Evolutionary conservation across 2,888 invertebrate species (phyloP).

Genomic region (Amphipoea lucens): DNA sequence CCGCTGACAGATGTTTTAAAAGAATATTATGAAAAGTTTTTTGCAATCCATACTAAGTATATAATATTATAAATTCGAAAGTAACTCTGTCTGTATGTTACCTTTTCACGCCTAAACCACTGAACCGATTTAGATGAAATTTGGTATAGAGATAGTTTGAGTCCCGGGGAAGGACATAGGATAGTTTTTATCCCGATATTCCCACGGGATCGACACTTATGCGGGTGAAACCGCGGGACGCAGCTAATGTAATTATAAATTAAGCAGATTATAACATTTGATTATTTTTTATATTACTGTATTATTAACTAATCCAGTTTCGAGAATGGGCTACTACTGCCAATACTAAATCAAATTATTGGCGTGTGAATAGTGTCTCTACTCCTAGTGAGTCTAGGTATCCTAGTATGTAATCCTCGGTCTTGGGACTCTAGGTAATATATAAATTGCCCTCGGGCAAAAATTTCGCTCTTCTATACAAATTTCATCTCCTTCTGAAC

Average conservation of each 20-base stretch:
- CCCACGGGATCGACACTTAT: too few relatives aligned
- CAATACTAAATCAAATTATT: background rate
- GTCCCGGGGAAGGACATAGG: too few relatives aligned
- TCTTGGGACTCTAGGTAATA: background rate
- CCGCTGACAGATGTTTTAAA: conserved; percentile 10
- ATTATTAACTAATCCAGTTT: background rate
- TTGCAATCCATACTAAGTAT: background rate
- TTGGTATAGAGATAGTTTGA: too few relatives aligned
- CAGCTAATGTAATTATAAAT: background rate
- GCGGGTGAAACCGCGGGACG: too few relatives aligned
- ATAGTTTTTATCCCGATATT: too few relatives aligned
- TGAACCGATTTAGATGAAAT: too few relatives aligned
- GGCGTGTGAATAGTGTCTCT: background rate
- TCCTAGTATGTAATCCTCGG: background rate
- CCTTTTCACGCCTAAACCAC: too few relatives aligned
- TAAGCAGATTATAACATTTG: background rate
- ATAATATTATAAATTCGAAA: too few relatives aligned
- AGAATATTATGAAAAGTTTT: background rate
- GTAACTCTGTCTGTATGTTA: too few relatives aligned
- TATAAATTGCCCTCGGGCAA: background rate
- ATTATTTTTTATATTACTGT: too few relatives aligned
- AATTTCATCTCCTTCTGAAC: too few relatives aligned
- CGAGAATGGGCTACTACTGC: background rate
- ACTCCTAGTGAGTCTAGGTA: background rate
- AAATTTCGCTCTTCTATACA: too few relatives aligned